Base-by-base conservation (phyloP, 1,140 invertebrate genomes). In the Penaeus vannamei region DNA sequence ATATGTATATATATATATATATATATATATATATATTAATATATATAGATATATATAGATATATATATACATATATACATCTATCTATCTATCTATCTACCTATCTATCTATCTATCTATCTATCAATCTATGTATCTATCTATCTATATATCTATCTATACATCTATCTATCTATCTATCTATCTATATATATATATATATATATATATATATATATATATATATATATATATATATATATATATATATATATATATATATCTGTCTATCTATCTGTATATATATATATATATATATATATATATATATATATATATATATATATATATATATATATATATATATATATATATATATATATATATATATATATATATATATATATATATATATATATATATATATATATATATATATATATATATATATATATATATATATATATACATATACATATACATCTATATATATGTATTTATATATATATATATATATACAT, bases 371-470 rank as follows among this genome's bases (percentile, higher is more conserved):
- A 72, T 72, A 72, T 72, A 72, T 72, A 72, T 72, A 72, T 72
- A n/a, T 72, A 72, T 72, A 72, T 72, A 72, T n/a, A 72, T 72
- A 72, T 72, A 72, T 72, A n/a, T 72, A 72, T 72, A 72, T 72
- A 72, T 72, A 72, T 72, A 72, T 72, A 72, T 72, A 22, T 84
- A 84, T 61, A 84, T 62, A 62, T 84, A 84, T 84, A 62, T 84
- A 84, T 61, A 62, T 62, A 84, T 84, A 62, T 62, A 84, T 84
- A 29, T 84, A 60, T 84, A 84, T 62, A 60, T 84, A 62, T 84
- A 60, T 84, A 62, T 84, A 60, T 84, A 62, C 26, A 60, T 84
- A 62, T 84, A 22, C 10, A 84, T 84, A 61, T 32, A 62, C 61
- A 60, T 61, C 61, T 62, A 60, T 84, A 62, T 84, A 26, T 62